Base-by-base conservation (phyloP, 2,113 vertebrate species). In the Megalops atlanticus region DNA sequence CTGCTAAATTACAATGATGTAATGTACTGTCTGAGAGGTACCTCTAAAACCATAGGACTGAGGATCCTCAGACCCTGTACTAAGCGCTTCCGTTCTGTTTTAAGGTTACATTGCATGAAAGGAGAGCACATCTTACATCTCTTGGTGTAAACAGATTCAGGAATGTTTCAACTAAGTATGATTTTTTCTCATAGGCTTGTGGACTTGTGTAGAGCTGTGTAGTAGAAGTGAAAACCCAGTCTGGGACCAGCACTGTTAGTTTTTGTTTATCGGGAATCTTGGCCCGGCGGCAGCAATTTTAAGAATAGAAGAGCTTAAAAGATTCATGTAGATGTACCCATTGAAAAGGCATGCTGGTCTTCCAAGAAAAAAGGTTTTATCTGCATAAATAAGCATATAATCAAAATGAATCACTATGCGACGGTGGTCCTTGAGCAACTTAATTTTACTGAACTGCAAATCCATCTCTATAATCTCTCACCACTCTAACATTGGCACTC, bases 381-480 rank as follows among this genome's bases (percentile, higher is more conserved):
- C 36, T 38, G 15, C 39, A 74, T 8, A 74, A 74, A 74, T 24
- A 74, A 24, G 16, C 71, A 74, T 74, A 39, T 74, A 73, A 73
- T 73, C 70, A 73, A 73, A 73, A 35, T 73, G 70, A 41, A 74
- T 39, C 71, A 74, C 15, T 24, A 38, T 40, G 21, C 38, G 21
- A 74, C 39, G 16, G 71, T 39, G 71, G 35, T 74, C 36, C 39
- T 74, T 40, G 36, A 38, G 39, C 39, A 8, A 24, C 38, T 3
- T 24, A 39, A 39, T 74, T 74, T 74, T 74, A 74, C 35, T 40
- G 33, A 40, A 39, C 35, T 74, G n/a, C 10, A 18, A 74, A 74
- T 38, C 35, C 71, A 39, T 40, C 71, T 74, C 71, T 24, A 5
- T 74, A 41, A 74, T 74, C 71, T 39, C 21, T 24, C 24, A 35